phyloP scores from a whole-genome alignment of 2,113 vertebrate species.

The western clawed frog (Xenopus tropicalis) region DNA sequence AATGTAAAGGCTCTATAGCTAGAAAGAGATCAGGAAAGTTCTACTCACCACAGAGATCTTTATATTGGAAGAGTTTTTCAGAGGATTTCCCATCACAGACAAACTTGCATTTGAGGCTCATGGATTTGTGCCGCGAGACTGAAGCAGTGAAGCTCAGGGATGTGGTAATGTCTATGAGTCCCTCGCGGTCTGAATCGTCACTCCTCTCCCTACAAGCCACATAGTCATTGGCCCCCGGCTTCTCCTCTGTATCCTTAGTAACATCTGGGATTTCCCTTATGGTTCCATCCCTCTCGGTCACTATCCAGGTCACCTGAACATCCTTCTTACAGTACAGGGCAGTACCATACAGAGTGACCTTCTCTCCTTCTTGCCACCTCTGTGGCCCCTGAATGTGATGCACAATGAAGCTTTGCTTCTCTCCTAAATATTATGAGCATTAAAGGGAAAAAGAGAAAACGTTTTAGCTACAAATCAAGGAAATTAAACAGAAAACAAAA shows the following conservation, averaged over 20 bases:
- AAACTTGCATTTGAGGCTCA: slow-evolving; percentile 9
- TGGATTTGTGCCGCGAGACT: neutral
- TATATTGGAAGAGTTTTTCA: slow-evolving; percentile 5
- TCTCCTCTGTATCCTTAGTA: neutral
- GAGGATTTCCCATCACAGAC: neutral
- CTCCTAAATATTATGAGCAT: slow-evolving; percentile 2
- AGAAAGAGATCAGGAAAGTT: neutral
- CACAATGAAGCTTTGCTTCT: neutral
- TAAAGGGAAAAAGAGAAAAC: too few species aligned
- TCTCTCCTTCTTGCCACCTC: slow-evolving; percentile 17
- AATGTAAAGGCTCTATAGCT: too few species aligned
- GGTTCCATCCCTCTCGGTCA: neutral
- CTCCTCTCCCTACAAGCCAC: slow-evolving; percentile 21
- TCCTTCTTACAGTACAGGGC: slow-evolving; percentile 18
- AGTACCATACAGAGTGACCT: slow-evolving; percentile 17
- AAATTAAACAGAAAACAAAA: neutral
- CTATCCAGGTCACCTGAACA: neutral
- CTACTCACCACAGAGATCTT: slow-evolving; percentile 25
- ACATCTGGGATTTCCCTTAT: slow-evolving; percentile 3
- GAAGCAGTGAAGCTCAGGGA: slow-evolving; percentile 33
- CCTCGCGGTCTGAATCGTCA: slow-evolving; percentile 5
- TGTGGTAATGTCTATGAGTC: slow-evolving; percentile 17
- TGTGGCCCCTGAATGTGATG: slow-evolving; percentile 28
- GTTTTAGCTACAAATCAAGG: neutral
- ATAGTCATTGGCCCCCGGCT: neutral